These are phyloP conservation scores for Drosophila falleni DNA, from an alignment of 2,888 invertebrate genomes.

Conservation along the genomic window DNA sequence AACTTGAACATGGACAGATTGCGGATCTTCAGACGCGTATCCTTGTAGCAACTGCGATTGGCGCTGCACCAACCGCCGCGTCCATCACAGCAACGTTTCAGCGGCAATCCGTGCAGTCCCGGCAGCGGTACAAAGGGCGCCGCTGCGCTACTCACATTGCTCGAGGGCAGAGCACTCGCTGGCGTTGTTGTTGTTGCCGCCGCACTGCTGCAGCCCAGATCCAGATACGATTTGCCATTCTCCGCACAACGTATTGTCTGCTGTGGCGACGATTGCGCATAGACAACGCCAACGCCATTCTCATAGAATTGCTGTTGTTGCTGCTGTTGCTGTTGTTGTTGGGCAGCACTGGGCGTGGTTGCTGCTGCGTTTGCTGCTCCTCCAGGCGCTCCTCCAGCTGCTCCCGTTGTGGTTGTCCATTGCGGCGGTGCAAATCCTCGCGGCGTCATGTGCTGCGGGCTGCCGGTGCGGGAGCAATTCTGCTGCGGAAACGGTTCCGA, in stretches of 20 bases:
- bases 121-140: constrained; percentile 58
- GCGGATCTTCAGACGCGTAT: constrained; percentile 94
- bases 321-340: constrained; percentile 50
- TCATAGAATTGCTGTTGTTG: constrained; percentile 66
- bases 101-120: constrained; percentile 77
- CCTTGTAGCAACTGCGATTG: constrained; percentile 91
- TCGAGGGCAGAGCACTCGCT: constrained; percentile 31
- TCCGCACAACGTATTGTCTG: constrained; percentile 95
- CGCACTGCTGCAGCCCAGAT: constrained; percentile 89
- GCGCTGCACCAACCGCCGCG: constrained; percentile 90
- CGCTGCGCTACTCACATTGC: constrained; percentile 25
- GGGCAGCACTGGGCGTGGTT: constrained; percentile 34
- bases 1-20: constrained; percentile 97
- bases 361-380: constrained; percentile 20
- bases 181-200: constrained; percentile 64
- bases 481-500: constrained; percentile 85
- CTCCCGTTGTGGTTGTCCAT: constrained; percentile 64
- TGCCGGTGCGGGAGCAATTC: constrained; percentile 85
- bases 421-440: constrained; percentile 76
- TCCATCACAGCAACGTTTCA: constrained; percentile 89
- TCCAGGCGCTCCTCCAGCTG: constrained; percentile 17
- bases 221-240: constrained; percentile 95
- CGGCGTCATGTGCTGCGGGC: constrained; percentile 86
- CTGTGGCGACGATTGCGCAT: constrained; percentile 90
- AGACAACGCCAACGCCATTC: constrained; percentile 64